Evolutionary conservation across 2,888 invertebrate genomes (phyloP).

Genomic region (Stenodera caucasica): DNA sequence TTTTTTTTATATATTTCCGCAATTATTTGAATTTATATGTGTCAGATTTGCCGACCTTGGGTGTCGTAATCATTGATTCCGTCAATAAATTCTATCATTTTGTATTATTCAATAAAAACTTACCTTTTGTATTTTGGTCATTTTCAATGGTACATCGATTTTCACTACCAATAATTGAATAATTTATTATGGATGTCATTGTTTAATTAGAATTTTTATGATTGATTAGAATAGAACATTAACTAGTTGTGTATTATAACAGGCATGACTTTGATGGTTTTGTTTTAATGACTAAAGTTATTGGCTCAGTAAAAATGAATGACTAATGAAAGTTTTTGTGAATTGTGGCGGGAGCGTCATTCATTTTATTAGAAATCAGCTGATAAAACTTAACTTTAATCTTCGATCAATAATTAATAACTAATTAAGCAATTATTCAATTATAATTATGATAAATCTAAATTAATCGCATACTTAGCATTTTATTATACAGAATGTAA

Average conservation of each 20-base stretch:
- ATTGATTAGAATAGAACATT: neutral
- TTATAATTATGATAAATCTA: too few relatives aligned
- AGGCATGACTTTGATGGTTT: neutral
- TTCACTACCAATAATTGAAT: constrained; percentile 7
- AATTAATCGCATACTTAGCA: too few relatives aligned
- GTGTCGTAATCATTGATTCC: neutral
- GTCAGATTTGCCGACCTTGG: too few relatives aligned
- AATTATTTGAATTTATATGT: too few relatives aligned
- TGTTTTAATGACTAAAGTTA: neutral
- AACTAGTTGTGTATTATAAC: neutral
- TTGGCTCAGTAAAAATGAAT: too few relatives aligned
- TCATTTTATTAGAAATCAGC: too few relatives aligned
- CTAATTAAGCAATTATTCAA: too few relatives aligned
- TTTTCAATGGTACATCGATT: neutral
- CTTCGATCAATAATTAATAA: too few relatives aligned
- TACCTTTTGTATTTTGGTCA: neutral
- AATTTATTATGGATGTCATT: neutral
- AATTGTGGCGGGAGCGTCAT: too few relatives aligned
- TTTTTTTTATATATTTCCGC: neutral
- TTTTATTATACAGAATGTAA: too few relatives aligned
- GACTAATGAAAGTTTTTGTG: too few relatives aligned
- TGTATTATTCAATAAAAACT: neutral
- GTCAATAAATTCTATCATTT: neutral
- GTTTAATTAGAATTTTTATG: neutral
- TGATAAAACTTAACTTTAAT: too few relatives aligned